Conservation (phyloP, 2,888 invertebrate genomes). For the Lasius fuliginosus region DNA sequence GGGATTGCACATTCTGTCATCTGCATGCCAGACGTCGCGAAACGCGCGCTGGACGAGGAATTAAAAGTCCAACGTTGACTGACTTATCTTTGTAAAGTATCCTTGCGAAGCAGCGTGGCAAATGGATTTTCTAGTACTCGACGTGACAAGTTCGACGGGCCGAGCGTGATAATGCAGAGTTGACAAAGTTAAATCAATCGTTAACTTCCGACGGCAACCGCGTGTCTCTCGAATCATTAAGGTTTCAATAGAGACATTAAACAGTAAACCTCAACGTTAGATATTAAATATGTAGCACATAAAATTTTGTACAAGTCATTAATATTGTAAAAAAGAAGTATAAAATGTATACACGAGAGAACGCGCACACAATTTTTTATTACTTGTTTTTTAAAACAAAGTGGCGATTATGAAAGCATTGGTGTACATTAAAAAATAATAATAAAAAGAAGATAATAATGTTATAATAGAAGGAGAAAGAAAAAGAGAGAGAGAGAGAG, state of each 20-base stretch:
- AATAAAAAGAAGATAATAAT: neutral
- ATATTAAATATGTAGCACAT: neutral
- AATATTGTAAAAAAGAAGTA: too few species aligned
- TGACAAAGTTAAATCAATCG: conserved; percentile 24
- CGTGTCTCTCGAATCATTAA: neutral
- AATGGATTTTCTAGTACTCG: conserved; percentile 40
- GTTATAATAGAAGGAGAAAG: too few species aligned
- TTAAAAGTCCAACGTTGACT: conserved; percentile 53
- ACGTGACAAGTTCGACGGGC: conserved; percentile 35
- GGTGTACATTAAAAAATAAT: neutral
- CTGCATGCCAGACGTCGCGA: conserved; percentile 58
- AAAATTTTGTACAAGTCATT: neutral
- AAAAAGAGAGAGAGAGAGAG: neutral
- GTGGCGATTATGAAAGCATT: neutral
- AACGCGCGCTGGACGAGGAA: conserved; percentile 51
- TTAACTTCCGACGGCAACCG: conserved; percentile 9
- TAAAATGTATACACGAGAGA: neutral
- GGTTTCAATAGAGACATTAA: conserved; percentile 18
- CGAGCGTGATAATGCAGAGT: neutral
- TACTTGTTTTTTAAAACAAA: neutral
- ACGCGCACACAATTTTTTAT: neutral
- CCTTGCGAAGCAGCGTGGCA: conserved; percentile 21
- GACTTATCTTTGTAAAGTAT: conserved; percentile 38
- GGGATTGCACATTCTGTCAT: conserved; percentile 44
- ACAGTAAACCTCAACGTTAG: neutral